A percentile compares a stretch with the other conserved stretches of the same genome.
These are phyloP conservation scores for Argyresthia goedartella DNA, from an alignment of 2,888 invertebrate species.

Conservation along the genomic window DNA sequence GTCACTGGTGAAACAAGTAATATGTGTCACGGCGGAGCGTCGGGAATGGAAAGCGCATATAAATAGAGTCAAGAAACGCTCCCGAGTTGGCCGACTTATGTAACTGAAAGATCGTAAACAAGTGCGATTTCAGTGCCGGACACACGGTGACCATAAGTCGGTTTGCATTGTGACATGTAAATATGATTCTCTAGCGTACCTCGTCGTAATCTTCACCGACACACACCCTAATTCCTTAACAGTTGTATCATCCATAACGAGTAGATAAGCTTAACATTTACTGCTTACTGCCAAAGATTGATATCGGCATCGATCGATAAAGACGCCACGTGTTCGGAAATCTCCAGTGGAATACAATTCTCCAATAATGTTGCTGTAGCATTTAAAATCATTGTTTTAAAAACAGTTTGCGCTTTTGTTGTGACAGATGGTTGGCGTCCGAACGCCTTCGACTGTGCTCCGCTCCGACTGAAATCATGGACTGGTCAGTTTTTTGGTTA, in stretches of 20 bases:
- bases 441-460: background rate
- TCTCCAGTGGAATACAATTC: too few relatives aligned
- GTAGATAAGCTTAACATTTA: too few relatives aligned
- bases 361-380: background rate
- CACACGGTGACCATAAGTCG: constrained; percentile 27
- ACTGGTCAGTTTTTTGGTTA: too few relatives aligned
- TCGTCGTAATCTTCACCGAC: constrained; percentile 10
- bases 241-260: too few relatives aligned
- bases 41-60: constrained; percentile 54
- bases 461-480: too few relatives aligned
- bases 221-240: too few relatives aligned
- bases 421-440: background rate
- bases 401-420: background rate
- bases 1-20: constrained; percentile 32
- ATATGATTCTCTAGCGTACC: background rate
- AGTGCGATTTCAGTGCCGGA: constrained; percentile 25
- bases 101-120: constrained; percentile 56
- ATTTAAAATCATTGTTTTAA: background rate
- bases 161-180: constrained; percentile 19
- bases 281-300: too few relatives aligned
- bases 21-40: constrained; percentile 40
- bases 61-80: constrained; percentile 45
- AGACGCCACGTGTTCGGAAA: too few relatives aligned
- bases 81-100: constrained; percentile 47
- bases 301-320: too few relatives aligned